Conservation (phyloP, 2,888 invertebrate genomes). For the Micoletzkya japonica region DNA sequence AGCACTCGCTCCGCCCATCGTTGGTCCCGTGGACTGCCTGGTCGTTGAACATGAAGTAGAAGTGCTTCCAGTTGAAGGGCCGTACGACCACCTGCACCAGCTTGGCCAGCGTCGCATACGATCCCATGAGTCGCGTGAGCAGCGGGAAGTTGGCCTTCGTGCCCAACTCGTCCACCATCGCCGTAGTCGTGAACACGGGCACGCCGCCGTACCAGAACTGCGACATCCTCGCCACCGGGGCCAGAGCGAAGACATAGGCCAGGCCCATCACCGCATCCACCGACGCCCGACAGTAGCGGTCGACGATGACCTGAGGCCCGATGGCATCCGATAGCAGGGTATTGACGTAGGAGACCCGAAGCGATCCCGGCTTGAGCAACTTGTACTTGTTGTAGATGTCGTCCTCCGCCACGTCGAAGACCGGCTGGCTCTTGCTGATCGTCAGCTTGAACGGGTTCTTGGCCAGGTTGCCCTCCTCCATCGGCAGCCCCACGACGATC, state of each 20-base stretch:
- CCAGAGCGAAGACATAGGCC: constrained; percentile 84
- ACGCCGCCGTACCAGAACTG: constrained; percentile 69
- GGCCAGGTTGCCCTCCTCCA: constrained; percentile 42
- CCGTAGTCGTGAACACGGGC: constrained; percentile 81
- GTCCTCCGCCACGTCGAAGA: constrained; percentile 60
- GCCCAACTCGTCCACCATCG: constrained; percentile 78
- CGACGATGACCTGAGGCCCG: constrained; percentile 59
- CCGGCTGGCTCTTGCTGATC: constrained; percentile 53
- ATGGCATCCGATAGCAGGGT: constrained; percentile 55
- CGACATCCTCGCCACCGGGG: constrained; percentile 74
- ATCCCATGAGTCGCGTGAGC: constrained; percentile 82
- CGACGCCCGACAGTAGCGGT: constrained; percentile 58
- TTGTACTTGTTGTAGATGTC: constrained; percentile 47
- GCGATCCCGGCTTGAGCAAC: constrained; percentile 39
- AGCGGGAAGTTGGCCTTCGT: constrained; percentile 76
- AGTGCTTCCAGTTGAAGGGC: constrained; percentile 71
- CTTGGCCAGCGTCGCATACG: constrained; percentile 68
- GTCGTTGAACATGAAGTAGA: constrained; percentile 68
- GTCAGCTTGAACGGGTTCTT: constrained; percentile 57
- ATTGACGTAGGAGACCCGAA: constrained; percentile 53
- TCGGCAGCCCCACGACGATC: constrained; percentile 59
- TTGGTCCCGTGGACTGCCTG: constrained; percentile 40
- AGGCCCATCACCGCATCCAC: constrained; percentile 83
- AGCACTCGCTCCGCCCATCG: constrained; percentile 60
- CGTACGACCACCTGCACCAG: constrained; percentile 44